These are phyloP conservation scores for Corydoras maculifer DNA, from an alignment of 2,113 vertebrate species.

Conservation along the genomic window DNA sequence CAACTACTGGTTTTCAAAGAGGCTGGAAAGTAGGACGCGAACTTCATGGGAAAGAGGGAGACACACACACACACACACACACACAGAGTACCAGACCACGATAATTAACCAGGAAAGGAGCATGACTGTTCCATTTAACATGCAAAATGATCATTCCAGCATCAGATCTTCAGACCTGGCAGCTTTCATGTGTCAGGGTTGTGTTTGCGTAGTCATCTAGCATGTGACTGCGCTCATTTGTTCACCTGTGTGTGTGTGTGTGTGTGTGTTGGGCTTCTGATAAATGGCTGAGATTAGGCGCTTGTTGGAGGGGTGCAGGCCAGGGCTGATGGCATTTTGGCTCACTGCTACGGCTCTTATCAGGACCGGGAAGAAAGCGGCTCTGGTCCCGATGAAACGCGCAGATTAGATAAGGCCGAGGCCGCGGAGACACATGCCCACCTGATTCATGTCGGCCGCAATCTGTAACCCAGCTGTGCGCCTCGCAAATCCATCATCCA, in stretches of 20 bases:
- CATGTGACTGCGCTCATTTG: neutral
- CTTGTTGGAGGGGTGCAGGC: constrained; percentile 26
- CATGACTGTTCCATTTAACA: constrained; percentile 15
- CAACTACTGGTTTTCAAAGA: constrained; percentile 56
- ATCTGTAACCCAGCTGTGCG: constrained; percentile 8
- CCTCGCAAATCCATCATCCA: neutral
- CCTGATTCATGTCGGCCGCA: constrained; percentile 19
- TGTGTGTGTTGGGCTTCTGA: neutral
- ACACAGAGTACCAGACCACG: neutral
- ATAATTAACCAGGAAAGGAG: constrained; percentile 8
- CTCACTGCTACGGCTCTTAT: constrained; percentile 34
- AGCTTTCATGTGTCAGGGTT: neutral
- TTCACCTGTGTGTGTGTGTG: neutral
- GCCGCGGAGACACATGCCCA: constrained; percentile 13
- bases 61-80: neutral
- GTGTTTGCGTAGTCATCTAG: neutral
- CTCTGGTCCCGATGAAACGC: constrained; percentile 29
- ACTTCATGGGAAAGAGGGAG: constrained; percentile 36
- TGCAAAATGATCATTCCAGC: neutral
- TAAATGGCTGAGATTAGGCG: neutral
- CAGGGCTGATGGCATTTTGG: constrained; percentile 23
- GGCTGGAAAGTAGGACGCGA: constrained; percentile 53
- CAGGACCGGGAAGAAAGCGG: constrained; percentile 37
- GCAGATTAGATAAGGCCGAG: constrained; percentile 25
- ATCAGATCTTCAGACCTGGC: neutral